Conservation (phyloP, 2,113 vertebrate genomes). For the Monopterus albus region DNA sequence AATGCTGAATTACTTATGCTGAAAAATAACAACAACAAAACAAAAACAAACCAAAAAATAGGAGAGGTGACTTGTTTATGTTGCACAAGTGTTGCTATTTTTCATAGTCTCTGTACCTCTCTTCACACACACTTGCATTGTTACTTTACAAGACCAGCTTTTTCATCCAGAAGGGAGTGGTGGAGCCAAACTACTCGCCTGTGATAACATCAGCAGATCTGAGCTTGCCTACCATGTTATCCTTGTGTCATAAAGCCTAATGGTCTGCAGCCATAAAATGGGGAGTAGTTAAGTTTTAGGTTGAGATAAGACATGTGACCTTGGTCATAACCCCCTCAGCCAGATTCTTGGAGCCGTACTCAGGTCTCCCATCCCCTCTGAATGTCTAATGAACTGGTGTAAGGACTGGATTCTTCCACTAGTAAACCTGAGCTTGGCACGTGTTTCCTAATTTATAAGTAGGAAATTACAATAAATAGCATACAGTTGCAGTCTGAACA, state of each 20-base stretch:
- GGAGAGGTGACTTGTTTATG: too few species aligned
- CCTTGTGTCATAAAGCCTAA: slow-evolving; percentile 54
- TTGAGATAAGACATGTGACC: slow-evolving; percentile 61
- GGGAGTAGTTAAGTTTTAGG: slow-evolving; percentile 32
- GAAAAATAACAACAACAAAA: too few species aligned
- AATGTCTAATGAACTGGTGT: slow-evolving; percentile 14
- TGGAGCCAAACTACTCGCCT: slow-evolving; percentile 45
- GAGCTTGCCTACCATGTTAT: slow-evolving; percentile 43
- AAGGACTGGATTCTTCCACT: slow-evolving; percentile 16
- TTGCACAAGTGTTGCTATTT: slow-evolving; percentile 23
- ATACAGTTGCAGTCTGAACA: slow-evolving; percentile 3
- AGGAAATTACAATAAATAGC: slow-evolving; percentile 5
- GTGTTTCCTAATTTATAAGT: slow-evolving; percentile 30
- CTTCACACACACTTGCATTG: slow-evolving; percentile 13
- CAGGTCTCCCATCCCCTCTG: slow-evolving; percentile 40
- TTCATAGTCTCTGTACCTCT: slow-evolving; percentile 1
- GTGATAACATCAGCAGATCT: slow-evolving; percentile 62
- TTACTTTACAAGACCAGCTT: slow-evolving; percentile 27
- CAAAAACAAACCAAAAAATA: too few species aligned
- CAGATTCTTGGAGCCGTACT: slow-evolving; percentile 52
- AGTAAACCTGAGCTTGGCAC: slow-evolving; percentile 17
- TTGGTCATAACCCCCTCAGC: slow-evolving; percentile 36
- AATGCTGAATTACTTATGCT: too few species aligned
- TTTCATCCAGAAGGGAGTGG: slow-evolving; percentile 27
- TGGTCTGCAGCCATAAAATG: slow-evolving; percentile 44